These are phyloP conservation scores for Anodontia alba DNA, from an alignment of 2,888 invertebrate genomes.

Conservation along the genomic window DNA sequence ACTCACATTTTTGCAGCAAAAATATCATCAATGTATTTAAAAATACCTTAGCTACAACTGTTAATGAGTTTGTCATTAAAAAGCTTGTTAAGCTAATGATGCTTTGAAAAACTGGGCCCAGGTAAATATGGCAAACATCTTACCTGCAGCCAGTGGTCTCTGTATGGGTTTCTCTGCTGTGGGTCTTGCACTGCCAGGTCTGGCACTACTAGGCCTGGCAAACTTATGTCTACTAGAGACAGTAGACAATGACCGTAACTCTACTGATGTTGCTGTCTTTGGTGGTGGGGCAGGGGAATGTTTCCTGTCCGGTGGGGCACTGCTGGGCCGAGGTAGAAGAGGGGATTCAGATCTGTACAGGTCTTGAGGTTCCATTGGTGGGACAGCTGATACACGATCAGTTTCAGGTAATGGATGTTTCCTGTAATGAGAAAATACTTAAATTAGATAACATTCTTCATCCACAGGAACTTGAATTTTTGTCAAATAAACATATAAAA, in stretches of 20 bases:
- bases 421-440: slow-evolving; percentile 52
- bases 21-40: no score
- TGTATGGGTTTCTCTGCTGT: slow-evolving; percentile 21
- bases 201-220: slow-evolving; percentile 24
- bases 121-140: no score
- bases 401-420: slow-evolving; percentile 65
- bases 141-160: slow-evolving; percentile 54
- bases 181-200: slow-evolving; percentile 36
- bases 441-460: no score
- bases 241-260: slow-evolving; percentile 39
- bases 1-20: no score
- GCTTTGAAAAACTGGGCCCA: no score
- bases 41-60: no score
- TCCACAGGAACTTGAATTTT: no score
- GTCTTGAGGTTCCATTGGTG: slow-evolving; percentile 69
- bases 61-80: no score
- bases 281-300: slow-evolving; percentile 53
- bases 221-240: slow-evolving; percentile 24
- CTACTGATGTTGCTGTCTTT: slow-evolving; percentile 49
- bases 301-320: slow-evolving; percentile 59
- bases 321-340: slow-evolving; percentile 59
- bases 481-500: no score
- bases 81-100: no score
- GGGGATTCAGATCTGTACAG: slow-evolving; percentile 65
- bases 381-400: slow-evolving; percentile 71